Evolutionary conservation across 2,888 invertebrate genomes (phyloP).

Genomic region (Ectemnius cavifrons): DNA sequence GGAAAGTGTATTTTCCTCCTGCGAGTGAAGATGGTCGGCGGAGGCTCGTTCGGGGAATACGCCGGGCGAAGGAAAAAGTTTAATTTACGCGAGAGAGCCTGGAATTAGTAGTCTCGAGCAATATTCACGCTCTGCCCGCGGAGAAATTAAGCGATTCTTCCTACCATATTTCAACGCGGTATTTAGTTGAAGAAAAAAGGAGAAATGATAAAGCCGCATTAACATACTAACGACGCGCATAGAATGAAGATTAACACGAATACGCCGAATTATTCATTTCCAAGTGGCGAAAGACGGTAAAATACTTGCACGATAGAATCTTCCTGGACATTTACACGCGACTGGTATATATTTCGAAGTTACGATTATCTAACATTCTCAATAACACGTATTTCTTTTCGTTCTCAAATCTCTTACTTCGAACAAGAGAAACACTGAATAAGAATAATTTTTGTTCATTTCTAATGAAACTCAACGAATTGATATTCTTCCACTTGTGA

Average conservation of each 20-base stretch:
- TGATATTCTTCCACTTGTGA: background rate
- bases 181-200: background rate
- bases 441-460: background rate
- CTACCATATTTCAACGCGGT: background rate
- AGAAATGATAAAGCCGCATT: background rate
- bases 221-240: too few relatives aligned
- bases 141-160: slow-evolving; percentile 1
- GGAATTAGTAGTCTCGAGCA: slow-evolving; percentile 4
- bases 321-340: too few relatives aligned
- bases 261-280: too few relatives aligned
- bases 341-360: too few relatives aligned
- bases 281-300: too few relatives aligned
- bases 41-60: background rate
- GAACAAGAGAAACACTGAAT: background rate
- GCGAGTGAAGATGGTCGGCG: background rate
- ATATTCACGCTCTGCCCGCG: background rate
- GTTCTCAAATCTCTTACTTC: too few relatives aligned
- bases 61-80: slow-evolving; percentile 1
- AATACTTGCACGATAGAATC: too few relatives aligned
- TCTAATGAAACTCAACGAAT: background rate
- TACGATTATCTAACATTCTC: too few relatives aligned
- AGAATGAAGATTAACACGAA: too few relatives aligned
- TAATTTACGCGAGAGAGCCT: background rate
- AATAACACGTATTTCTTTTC: too few relatives aligned
- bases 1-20: too few relatives aligned